Percentiles rank a stretch among this genome's conserved stretches.
These are phyloP conservation scores for Eucidaris tribuloides DNA, from an alignment of 35 echinoderm and acorn worm genomes.

Conservation along the genomic window DNA sequence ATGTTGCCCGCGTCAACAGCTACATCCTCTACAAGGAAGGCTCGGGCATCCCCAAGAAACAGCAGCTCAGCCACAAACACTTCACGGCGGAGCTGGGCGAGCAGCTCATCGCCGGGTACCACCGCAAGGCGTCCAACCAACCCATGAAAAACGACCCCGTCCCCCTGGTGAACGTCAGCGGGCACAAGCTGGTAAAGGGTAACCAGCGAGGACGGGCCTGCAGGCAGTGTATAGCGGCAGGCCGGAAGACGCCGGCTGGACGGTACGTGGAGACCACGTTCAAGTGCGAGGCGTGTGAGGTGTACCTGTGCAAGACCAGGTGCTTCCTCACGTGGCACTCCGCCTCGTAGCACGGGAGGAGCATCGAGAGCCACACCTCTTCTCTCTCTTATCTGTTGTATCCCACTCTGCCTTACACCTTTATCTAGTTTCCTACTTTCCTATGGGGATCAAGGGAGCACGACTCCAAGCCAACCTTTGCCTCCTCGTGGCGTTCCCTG, in stretches of 20 bases:
- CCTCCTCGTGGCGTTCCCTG: too few species aligned
- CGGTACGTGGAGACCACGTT: not conserved
- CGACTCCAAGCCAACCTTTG: too few species aligned
- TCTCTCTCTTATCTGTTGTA: too few species aligned
- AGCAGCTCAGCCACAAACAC: not conserved
- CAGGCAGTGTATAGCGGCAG: not conserved
- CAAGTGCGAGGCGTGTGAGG: conserved; percentile 11
- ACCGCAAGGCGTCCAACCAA: not conserved
- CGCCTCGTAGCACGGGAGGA: too few species aligned
- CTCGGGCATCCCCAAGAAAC: not conserved
- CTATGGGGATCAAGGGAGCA: too few species aligned
- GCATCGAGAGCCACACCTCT: too few species aligned
- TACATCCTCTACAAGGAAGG: conserved; percentile 32
- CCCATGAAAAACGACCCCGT: not conserved
- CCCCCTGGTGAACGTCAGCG: not conserved
- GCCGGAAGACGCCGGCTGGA: not conserved
- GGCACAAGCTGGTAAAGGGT: not conserved
- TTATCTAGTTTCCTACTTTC: too few species aligned
- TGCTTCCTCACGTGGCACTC: too few species aligned
- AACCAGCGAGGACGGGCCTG: not conserved
- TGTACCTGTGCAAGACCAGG: conserved; percentile 2
- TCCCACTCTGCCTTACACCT: too few species aligned
- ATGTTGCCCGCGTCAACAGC: conserved; percentile 19
- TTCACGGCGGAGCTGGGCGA: not conserved
- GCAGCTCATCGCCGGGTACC: too few species aligned